A percentile compares a stretch with the other conserved stretches of the same genome.
phyloP scores from a whole-genome alignment of 2,797 vertebrate genomes.

The Mallotus villosus region DNA sequence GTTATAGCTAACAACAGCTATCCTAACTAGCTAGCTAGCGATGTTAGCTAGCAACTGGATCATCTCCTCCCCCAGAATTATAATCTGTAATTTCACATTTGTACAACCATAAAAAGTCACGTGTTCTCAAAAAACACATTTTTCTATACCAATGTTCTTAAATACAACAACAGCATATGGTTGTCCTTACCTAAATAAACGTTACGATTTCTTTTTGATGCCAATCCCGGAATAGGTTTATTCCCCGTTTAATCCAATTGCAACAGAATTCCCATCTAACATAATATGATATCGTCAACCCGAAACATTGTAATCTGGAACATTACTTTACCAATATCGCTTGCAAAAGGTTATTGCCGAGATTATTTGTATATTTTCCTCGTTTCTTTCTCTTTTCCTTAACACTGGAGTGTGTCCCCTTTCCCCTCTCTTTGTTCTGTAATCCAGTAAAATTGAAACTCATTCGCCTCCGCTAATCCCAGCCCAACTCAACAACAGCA shows the following conservation, averaged over 20 bases:
- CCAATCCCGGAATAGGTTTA: slow-evolving; percentile 83
- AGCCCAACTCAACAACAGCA: slow-evolving; percentile 94
- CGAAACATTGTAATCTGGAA: slow-evolving; percentile 69
- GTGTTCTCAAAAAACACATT: background rate
- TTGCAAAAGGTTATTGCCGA: slow-evolving; percentile 28
- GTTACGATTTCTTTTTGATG: slow-evolving; percentile 77
- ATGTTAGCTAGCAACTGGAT: slow-evolving; percentile 53
- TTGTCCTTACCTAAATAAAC: slow-evolving; percentile 69
- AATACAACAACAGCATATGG: slow-evolving; percentile 1
- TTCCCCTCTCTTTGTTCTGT: slow-evolving; percentile 97
- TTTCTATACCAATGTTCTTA: background rate
- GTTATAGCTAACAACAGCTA: slow-evolving; percentile 53
- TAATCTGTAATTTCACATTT: slow-evolving; percentile 74
- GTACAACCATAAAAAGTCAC: slow-evolving; percentile 47
- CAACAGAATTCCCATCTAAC: slow-evolving; percentile 69
- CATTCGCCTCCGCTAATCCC: slow-evolving; percentile 99
- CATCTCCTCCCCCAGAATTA: slow-evolving; percentile 71
- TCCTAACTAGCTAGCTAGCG: slow-evolving; percentile 56
- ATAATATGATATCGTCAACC: slow-evolving; percentile 52
- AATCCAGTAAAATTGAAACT: slow-evolving; percentile 99
- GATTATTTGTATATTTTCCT: slow-evolving; percentile 45
- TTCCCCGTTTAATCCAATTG: slow-evolving; percentile 82
- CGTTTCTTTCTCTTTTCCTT: slow-evolving; percentile 66
- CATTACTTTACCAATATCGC: slow-evolving; percentile 39
- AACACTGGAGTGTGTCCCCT: slow-evolving; percentile 76